phyloP scores from a whole-genome alignment of 2,888 invertebrate genomes.

The Amphipyra berbera region DNA sequence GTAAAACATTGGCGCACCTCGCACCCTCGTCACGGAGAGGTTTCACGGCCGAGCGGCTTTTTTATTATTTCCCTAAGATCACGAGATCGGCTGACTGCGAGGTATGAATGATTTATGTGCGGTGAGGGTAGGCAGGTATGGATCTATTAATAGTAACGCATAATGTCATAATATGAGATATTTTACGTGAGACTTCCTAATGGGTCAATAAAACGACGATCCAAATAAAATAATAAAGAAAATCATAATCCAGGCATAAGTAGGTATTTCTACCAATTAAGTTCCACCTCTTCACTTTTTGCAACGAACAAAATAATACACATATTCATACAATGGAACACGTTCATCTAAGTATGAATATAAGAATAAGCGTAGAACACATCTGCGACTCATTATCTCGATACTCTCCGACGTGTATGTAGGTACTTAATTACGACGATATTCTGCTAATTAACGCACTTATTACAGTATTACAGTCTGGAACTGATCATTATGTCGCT shows the following conservation, averaged over 20 bases:
- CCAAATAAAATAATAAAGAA: no score
- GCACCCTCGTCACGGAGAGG: constrained; percentile 47
- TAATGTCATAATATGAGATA: no score
- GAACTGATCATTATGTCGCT: constrained; percentile 14
- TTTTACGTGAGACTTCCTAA: no score
- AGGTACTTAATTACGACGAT: constrained; percentile 6
- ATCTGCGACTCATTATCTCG: constrained; percentile 39
- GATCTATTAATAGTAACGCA: no score
- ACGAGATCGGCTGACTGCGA: constrained; percentile 10
- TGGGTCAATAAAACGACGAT: no score
- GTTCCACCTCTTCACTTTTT: no score
- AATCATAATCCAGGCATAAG: no score
- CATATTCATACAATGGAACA: neutral
- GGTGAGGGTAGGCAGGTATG: neutral
- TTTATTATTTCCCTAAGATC: constrained; percentile 39
- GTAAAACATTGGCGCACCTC: constrained; percentile 16
- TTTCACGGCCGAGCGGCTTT: constrained; percentile 12
- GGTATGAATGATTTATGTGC: constrained; percentile 44
- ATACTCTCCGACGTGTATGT: constrained; percentile 16
- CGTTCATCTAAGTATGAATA: neutral
- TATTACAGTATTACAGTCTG: constrained; percentile 17
- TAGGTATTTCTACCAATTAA: no score
- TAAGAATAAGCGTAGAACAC: constrained; percentile 31
- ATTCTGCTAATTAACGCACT: constrained; percentile 46
- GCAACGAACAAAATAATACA: no score